Base-by-base conservation (phyloP, 2,797 vertebrate genomes). In the Sorex maritimensis region DNA sequence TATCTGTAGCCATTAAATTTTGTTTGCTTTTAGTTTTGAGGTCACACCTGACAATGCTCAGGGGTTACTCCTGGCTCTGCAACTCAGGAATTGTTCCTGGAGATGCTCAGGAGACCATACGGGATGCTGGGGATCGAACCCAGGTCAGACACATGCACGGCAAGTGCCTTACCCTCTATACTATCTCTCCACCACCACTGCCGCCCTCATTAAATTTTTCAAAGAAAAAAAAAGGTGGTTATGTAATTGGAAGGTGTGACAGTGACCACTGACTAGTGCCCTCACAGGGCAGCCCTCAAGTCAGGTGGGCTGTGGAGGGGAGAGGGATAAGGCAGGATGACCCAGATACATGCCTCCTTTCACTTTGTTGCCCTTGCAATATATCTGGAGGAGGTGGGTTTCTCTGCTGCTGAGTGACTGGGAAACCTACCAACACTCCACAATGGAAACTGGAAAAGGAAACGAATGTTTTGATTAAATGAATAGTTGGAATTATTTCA, bases 401-500 rank as follows among this genome's bases (percentile, higher is more conserved):
- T 86, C n/a, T 4, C 68, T 3, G 8, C 2, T 3, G 41, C 79
- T 63, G 41, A 52, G 80, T 52, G 81, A 49, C 95, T 93, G 96
- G 95, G 95, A 97, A 96, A 23, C 65, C 52, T 75, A 94, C 94
- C 92, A 92, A 73, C 73, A 93, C 13, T 30, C 86, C 88, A 85
- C 19, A 38, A 21, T 90, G 93, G 93, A 96, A 95, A 96, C 80
- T 95, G 69, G 82, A 90, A 95, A 95, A 96, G 96, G 92, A 96
- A 95, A 90, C 95, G 75, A 23, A 93, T 97, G 95, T 97, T 97
- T 96, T 96, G 95, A 96, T 97, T 96, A 94, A 92, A 84, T 15
- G 30, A 96, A 97, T 96, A 95, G 94, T 95, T 97, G 90, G 95
- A 93, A 97, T 97, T 88, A 97, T 94, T 97, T 97, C 90, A 85